phyloP scores from a whole-genome alignment of 2,888 invertebrate genomes.

The Mesopsocus fuscifrons region DNA sequence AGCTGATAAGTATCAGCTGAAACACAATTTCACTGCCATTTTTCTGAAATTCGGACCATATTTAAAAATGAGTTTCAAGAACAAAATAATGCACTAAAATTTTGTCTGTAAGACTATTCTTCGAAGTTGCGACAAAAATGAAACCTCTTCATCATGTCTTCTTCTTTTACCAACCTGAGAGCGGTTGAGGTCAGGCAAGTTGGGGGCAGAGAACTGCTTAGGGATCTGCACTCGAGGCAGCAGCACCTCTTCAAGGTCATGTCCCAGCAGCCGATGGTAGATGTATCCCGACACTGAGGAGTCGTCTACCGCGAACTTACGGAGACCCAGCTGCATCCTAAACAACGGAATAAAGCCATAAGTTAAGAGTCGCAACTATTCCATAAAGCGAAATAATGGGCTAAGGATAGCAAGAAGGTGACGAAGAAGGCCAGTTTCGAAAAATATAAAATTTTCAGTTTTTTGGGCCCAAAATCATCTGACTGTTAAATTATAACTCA shows the following conservation, averaged over 20 bases:
- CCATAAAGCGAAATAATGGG: too few species aligned
- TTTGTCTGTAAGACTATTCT: not conserved
- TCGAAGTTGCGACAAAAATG: slow-evolving; percentile 2
- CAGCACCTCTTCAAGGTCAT: slow-evolving; percentile 75
- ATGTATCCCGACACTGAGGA: slow-evolving; percentile 94
- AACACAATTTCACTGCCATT: too few species aligned
- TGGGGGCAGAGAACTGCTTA: slow-evolving; percentile 93
- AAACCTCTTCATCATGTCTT: slow-evolving; percentile 7
- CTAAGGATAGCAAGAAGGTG: too few species aligned
- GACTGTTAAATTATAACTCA: too few species aligned
- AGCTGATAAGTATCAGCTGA: too few species aligned
- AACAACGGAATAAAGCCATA: too few species aligned
- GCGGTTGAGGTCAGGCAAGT: slow-evolving; percentile 91
- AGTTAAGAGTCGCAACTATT: too few species aligned
- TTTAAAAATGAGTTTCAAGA: too few species aligned
- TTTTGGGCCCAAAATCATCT: slow-evolving; percentile 2
- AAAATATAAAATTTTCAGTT: slow-evolving; percentile 10
- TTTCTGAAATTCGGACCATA: too few species aligned
- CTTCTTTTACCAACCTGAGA: too few species aligned
- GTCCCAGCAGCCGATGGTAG: slow-evolving; percentile 88
- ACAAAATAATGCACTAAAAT: too few species aligned
- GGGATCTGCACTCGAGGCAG: slow-evolving; percentile 81
- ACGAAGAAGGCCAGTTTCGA: too few species aligned
- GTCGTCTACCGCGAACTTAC: slow-evolving; percentile 92
- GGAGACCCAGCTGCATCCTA: slow-evolving; percentile 87